Conservation (phyloP, 2,113 vertebrate species). For the Ginglymostoma cirratum region DNA sequence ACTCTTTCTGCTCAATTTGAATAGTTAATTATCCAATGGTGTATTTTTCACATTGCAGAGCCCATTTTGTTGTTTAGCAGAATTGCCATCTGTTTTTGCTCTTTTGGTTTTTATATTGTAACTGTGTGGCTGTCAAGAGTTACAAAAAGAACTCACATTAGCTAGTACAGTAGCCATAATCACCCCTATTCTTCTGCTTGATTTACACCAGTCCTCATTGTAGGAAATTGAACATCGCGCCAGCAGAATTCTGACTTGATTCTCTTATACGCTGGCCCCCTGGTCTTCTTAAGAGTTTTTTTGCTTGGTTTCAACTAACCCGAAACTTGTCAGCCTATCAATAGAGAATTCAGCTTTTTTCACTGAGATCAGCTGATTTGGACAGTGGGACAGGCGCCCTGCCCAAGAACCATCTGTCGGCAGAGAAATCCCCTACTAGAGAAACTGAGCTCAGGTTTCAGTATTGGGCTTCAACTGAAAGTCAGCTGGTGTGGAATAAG, state of each 20-base stretch:
- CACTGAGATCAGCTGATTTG: not conserved
- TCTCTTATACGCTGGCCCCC: not conserved
- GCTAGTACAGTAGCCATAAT: no score
- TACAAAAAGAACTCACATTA: not conserved
- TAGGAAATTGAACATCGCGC: not conserved
- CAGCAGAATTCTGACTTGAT: not conserved
- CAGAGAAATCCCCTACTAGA: no score
- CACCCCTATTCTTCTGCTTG: not conserved
- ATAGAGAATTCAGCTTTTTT: not conserved
- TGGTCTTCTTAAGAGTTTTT: not conserved
- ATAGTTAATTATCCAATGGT: not conserved
- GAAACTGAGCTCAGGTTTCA: no score
- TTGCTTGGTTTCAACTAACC: not conserved
- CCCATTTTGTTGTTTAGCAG: not conserved
- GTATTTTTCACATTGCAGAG: not conserved
- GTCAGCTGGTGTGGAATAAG: no score
- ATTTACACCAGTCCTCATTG: not conserved
- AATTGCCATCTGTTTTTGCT: not conserved
- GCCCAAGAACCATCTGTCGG: no score
- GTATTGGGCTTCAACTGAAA: no score
- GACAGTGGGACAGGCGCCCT: not conserved
- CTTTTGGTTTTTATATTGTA: not conserved
- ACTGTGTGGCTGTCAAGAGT: not conserved
- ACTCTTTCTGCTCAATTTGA: conserved; percentile 20
- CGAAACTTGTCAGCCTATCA: not conserved